Base-by-base conservation (phyloP, 1,140 invertebrate species). In the Meloidogyne exigua region DNA sequence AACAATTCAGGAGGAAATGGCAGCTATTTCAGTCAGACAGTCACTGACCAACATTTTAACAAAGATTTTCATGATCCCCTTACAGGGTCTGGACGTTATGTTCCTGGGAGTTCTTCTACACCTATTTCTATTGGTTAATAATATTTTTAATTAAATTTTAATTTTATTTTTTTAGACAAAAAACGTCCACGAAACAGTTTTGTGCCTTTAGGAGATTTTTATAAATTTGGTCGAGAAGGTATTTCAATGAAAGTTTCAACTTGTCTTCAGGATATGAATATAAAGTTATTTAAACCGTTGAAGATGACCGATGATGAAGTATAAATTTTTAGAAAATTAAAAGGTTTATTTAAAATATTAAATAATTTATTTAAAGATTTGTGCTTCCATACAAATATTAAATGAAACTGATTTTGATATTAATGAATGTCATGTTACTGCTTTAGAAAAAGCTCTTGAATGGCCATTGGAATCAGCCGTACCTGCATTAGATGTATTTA, bases 11-110 rank as follows among this genome's bases (percentile, higher is more conserved):
- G 66, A 88, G 84, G 81, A 89, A 80, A 84, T 87, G 82, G 82
- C 84, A 87, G 68, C 21, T 39, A 84, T 83, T 72, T 80, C 85
- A 82, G 77, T 90, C 90, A 73, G 92, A 89, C 86, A 89, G 62
- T 42, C n/a, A 26, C 32, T 11, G n/a, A 63, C 7, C n/a, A 71
- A 18, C 18, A 5, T 28, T 12, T 13, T 18, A 11, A 15, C n/a
- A 1, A 18, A 18, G 69, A 62, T 62, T 71, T 57, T n/a, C 39
- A 71, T 18, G 89, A 90, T 84, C 90, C 89, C 15, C 89, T 89
- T 70, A 90, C 89, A 79, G 89, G 89, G 68, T 42, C 62, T 4
- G 87, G 84, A 67, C 86, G 90, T n/a, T 90, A 91, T 79, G 84
- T 90, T 28, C 89, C 89, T 21, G 82, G 85, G 25, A 64, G 78